Base-by-base conservation (phyloP, 2,113 vertebrate species). In the Colaptes auratus region DNA sequence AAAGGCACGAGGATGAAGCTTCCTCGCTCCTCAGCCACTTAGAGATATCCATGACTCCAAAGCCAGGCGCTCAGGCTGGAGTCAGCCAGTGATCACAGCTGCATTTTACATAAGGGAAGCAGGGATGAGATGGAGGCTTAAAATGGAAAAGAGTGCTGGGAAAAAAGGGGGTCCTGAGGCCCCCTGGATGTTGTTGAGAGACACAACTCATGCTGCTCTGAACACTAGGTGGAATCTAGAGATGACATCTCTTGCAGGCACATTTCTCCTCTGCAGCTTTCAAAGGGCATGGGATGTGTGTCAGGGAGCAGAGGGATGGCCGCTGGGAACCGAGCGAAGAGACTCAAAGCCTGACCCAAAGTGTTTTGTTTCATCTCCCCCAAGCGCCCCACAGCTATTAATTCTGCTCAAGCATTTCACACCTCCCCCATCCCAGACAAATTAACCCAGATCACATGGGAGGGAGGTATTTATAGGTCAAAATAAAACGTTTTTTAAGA, bases 181-280 rank as follows among this genome's bases (percentile, higher is more conserved):
- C 21, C 4, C 6, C 31, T 1, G 3, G 53, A 64, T 1, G 1
- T 12, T 58, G 35, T 3, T 44, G 19, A 39, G 72, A 80, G 33
- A 53, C 30, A 88, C 65, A 90, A 94, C 81, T 33, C 14, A 36
- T 2, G 4, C 35, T 78, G 79, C 48, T 91, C 63, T 83, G 67
- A 86, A 83, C 28, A 81, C 30, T 35, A 71, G 0, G 0, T 4
- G 24, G 65, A 82, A 88, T 89, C 79, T 89, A 78, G n/a, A 65
- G 61, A 48, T 74, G 72, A 80, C 65, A 79, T 30, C 56, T 77
- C 85, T 82, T 7, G 2, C 0, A 1, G 89, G 72, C 69, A 86
- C 39, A 18, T 48, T 93, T 91, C 79, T 88, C 64, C 93, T 92
- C 65, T 64, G 85, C 69, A 61, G 75, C 80, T 86, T 80, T 82